phyloP scores from a whole-genome alignment of 2,797 vertebrate species.

The Sciurus carolinensis region DNA sequence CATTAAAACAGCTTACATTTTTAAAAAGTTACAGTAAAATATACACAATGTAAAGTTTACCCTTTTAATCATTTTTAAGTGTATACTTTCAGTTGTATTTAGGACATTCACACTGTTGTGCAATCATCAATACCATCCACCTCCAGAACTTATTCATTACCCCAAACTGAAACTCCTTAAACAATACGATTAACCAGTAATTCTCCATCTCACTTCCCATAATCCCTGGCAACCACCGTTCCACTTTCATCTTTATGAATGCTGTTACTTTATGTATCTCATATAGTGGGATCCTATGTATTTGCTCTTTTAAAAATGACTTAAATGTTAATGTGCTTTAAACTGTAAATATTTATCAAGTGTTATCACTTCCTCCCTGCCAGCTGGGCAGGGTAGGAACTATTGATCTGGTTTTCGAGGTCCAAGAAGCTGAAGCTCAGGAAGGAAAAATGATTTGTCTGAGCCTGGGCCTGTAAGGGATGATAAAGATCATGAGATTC shows the following conservation, averaged over 20 bases:
- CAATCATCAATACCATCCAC: rapidly evolving
- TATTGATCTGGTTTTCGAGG: not conserved
- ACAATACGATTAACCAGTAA: not conserved
- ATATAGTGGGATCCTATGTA: not conserved
- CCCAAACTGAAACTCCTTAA: not conserved
- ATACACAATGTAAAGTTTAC: not conserved
- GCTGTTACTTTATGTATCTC: not conserved
- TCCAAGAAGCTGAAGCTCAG: not conserved
- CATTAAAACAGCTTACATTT: not conserved
- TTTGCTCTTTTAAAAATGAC: constrained; percentile 27
- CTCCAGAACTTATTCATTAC: not conserved
- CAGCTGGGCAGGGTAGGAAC: not conserved
- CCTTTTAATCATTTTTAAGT: not conserved
- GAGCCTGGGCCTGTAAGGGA: not conserved
- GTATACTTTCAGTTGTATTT: not conserved
- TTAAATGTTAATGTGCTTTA: not conserved
- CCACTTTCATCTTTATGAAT: not conserved
- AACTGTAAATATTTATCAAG: not conserved
- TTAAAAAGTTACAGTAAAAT: not conserved
- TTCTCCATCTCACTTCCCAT: not conserved
- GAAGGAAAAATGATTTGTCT: not conserved
- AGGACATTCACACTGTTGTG: not conserved
- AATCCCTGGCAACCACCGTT: not conserved
- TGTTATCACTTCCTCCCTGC: not conserved
- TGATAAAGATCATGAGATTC: not conserved